Evolutionary conservation across 2,113 vertebrate genomes (phyloP).

Genomic region (Clarias magur): DNA sequence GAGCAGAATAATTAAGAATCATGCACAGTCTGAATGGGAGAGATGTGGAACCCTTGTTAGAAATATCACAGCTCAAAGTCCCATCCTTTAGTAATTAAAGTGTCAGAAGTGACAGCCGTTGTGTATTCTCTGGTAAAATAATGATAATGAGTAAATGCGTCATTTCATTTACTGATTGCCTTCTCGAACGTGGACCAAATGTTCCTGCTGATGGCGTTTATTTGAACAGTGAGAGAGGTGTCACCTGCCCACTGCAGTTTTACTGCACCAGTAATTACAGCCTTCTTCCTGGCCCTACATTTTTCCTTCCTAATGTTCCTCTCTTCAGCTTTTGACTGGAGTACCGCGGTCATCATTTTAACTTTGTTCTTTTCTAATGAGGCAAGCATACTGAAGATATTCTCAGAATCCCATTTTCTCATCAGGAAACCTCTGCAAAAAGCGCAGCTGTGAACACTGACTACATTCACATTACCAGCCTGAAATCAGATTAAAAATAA

Average conservation of each 20-base stretch:
- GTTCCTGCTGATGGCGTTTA: constrained; percentile 22
- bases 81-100: constrained; percentile 44
- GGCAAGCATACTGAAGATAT: neutral
- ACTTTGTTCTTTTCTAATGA: constrained; percentile 32
- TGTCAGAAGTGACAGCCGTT: constrained; percentile 36
- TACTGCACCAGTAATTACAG: constrained; percentile 27
- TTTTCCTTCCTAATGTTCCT: constrained; percentile 6
- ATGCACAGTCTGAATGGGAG: neutral
- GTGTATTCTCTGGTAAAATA: constrained; percentile 39
- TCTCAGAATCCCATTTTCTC: neutral
- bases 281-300: constrained; percentile 4
- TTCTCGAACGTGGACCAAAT: constrained; percentile 30
- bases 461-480: too few relatives aligned
- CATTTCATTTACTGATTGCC: constrained; percentile 3
- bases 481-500: too few relatives aligned
- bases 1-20: neutral
- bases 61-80: constrained; percentile 12
- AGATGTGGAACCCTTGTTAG: neutral
- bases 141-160: constrained; percentile 23
- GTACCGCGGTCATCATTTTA: neutral
- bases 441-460: neutral
- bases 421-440: neutral
- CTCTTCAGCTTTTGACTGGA: neutral
- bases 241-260: constrained; percentile 29
- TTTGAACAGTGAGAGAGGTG: constrained; percentile 34